These are phyloP conservation scores for Apotomis capreana DNA, from an alignment of 2,888 invertebrate genomes.

Conservation along the genomic window DNA sequence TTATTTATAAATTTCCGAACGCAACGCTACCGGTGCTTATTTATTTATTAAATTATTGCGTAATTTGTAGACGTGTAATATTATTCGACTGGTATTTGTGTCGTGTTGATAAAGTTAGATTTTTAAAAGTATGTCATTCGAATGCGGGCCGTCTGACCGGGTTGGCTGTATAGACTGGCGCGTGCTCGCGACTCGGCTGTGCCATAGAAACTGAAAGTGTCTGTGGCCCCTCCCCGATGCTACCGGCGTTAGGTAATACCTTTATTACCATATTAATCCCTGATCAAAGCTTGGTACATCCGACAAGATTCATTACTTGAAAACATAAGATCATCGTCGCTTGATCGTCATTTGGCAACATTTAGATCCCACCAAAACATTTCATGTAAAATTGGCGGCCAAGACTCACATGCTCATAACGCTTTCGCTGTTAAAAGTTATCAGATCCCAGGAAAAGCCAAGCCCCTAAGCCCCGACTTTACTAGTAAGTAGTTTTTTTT, in stretches of 20 bases:
- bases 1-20: conserved; percentile 41
- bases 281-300: conserved; percentile 58
- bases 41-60: conserved; percentile 24
- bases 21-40: background rate
- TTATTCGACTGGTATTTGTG: conserved; percentile 22
- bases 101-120: conserved; percentile 44
- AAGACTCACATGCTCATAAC: too few species aligned
- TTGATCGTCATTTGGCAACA: background rate
- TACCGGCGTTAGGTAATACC: conserved; percentile 61
- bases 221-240: conserved; percentile 57
- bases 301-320: conserved; percentile 50
- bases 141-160: conserved; percentile 67
- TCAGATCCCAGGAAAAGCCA: too few species aligned
- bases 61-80: conserved; percentile 22
- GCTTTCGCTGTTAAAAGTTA: too few species aligned
- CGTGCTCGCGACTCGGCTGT: conserved; percentile 66
- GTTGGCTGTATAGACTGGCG: conserved; percentile 56
- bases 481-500: too few species aligned
- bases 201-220: conserved; percentile 78
- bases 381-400: too few species aligned
- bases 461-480: too few species aligned
- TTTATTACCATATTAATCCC: conserved; percentile 66
- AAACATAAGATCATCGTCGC: conserved; percentile 8
- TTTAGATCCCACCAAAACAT: too few species aligned
- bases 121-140: conserved; percentile 71